A percentile compares a stretch with the other conserved stretches of the same genome.
Evolutionary conservation across 1,140 invertebrate species (phyloP).

Genomic region (Drosophila mauritiana): DNA sequence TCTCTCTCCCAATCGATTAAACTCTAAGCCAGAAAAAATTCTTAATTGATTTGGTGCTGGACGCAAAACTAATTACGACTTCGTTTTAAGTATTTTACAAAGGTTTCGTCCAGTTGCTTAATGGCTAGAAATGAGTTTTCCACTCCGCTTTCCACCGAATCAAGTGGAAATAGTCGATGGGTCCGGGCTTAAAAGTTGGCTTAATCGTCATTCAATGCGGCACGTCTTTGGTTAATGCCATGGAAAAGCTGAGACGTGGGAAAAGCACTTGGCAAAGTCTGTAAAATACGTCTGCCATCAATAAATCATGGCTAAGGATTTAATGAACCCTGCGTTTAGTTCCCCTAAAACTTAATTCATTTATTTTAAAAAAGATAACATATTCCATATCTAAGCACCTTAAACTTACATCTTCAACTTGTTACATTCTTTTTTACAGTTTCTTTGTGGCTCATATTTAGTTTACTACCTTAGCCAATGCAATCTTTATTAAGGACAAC

Average conservation of each 20-base stretch:
- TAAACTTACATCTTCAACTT: no score
- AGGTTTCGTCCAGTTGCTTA: constrained; percentile 44
- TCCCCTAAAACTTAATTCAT: neutral
- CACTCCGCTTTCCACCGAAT: constrained; percentile 1
- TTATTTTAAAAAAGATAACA: no score
- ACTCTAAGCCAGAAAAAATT: constrained; percentile 51
- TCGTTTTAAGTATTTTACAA: constrained; percentile 50
- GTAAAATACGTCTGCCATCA: constrained; percentile 13
- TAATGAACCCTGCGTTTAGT: constrained; percentile 3
- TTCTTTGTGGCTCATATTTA: neutral
- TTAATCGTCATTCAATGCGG: constrained; percentile 38
- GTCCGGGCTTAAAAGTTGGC: constrained; percentile 21
- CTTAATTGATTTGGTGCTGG: constrained; percentile 72
- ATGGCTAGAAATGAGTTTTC: constrained; percentile 31
- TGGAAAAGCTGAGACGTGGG: constrained; percentile 25
- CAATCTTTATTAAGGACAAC: neutral
- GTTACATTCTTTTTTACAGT: no score
- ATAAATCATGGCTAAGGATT: constrained; percentile 22
- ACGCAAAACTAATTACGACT: constrained; percentile 63
- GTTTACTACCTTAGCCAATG: neutral
- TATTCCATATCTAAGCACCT: no score
- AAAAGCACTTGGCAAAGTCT: constrained; percentile 13
- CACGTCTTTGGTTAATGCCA: constrained; percentile 38
- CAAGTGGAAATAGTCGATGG: constrained; percentile 12
- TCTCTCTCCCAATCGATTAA: constrained; percentile 58